phyloP scores from a whole-genome alignment of 2,113 vertebrate species.

The Cryptomyrus ogoouensis region DNA sequence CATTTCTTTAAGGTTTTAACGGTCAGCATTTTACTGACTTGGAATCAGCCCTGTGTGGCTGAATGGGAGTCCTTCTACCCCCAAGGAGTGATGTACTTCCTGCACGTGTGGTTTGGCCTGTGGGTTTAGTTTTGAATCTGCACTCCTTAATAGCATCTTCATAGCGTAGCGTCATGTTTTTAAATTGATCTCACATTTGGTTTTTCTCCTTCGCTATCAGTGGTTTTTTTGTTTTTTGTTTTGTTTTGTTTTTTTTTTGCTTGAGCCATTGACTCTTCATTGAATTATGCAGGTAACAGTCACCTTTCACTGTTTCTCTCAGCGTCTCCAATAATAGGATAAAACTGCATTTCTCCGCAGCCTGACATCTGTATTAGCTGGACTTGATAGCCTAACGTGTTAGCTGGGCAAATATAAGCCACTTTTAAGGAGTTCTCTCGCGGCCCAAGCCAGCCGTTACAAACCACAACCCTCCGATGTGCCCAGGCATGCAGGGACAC shows the following conservation, averaged over 20 bases:
- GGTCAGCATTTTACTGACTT: not conserved
- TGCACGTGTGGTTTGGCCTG: not conserved
- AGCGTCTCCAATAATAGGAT: not conserved
- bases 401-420: not conserved
- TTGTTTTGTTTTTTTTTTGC: not conserved
- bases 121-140: not conserved
- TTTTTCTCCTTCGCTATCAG: not conserved
- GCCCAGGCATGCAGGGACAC: not conserved
- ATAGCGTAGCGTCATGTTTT: not conserved
- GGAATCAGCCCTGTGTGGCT: not conserved
- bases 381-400: not conserved
- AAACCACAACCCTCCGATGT: not conserved
- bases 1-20: not conserved
- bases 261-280: not conserved
- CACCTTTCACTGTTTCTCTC: not conserved
- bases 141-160: not conserved
- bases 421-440: not conserved
- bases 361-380: not conserved
- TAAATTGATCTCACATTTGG: not conserved
- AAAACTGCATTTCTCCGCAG: not conserved
- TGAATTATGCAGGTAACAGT: constrained; percentile 15
- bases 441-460: not conserved
- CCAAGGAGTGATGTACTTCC: not conserved
- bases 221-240: not conserved
- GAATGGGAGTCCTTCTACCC: not conserved